Conservation (phyloP, 2,888 invertebrate genomes). For the Shargacucullia verbasci region DNA sequence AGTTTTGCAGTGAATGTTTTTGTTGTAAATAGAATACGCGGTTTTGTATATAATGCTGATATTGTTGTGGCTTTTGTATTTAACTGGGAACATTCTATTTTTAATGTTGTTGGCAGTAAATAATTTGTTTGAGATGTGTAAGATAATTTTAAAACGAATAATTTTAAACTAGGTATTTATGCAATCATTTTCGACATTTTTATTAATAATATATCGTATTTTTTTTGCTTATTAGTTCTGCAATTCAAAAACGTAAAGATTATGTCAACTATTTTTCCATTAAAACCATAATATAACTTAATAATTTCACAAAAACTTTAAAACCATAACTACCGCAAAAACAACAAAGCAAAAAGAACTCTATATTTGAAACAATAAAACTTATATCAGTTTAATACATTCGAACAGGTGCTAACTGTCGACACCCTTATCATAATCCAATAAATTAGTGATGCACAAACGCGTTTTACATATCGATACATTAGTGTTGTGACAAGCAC, state of each 20-base stretch:
- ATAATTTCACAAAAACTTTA: slow-evolving; percentile 2
- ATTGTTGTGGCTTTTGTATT: not conserved
- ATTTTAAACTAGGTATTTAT: too few species aligned
- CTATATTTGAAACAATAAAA: slow-evolving; percentile 23
- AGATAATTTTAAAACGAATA: slow-evolving; percentile 4
- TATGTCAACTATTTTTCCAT: too few species aligned
- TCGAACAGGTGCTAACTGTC: slow-evolving; percentile 51
- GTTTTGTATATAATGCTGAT: slow-evolving; percentile 6
- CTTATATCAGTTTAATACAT: slow-evolving; percentile 29
- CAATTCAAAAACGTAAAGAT: too few species aligned
- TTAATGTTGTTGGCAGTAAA: not conserved
- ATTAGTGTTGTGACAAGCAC: slow-evolving; percentile 55
- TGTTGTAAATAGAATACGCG: slow-evolving; percentile 18
- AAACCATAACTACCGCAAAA: slow-evolving; percentile 7
- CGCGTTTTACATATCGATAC: slow-evolving; percentile 61
- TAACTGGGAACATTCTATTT: not conserved
- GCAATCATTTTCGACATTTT: too few species aligned
- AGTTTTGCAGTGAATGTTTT: slow-evolving; percentile 31
- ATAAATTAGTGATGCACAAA: slow-evolving; percentile 64
- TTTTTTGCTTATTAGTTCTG: too few species aligned
- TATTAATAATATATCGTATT: too few species aligned
- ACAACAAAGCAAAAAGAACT: slow-evolving; percentile 28
- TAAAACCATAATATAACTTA: slow-evolving; percentile 1
- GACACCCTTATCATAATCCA: slow-evolving; percentile 55
- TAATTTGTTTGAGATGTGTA: not conserved